Conservation (phyloP, 2,797 vertebrate species). For the Pseudochirops cupreus region DNA sequence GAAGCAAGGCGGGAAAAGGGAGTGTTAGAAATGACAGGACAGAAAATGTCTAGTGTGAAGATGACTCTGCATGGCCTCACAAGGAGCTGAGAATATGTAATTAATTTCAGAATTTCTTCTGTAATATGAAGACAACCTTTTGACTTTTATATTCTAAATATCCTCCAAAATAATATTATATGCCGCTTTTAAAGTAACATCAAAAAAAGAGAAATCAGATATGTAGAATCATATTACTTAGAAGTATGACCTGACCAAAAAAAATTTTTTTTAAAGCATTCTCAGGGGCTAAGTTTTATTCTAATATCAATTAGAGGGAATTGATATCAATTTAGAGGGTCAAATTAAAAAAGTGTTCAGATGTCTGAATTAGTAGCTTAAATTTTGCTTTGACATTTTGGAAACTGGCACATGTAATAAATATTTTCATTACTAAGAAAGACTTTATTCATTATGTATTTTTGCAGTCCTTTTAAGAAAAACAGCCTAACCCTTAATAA, state of each 20-base stretch:
- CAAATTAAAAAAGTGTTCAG: background rate
- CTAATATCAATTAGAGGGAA: no score
- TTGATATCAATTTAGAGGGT: no score
- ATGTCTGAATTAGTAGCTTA: background rate
- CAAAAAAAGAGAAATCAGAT: conserved; percentile 25
- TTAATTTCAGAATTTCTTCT: conserved; percentile 31
- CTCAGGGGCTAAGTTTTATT: background rate
- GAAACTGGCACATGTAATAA: background rate
- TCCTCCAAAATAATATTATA: conserved; percentile 12
- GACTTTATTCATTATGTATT: background rate
- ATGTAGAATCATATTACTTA: background rate
- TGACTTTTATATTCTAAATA: conserved; percentile 35
- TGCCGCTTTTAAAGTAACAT: background rate
- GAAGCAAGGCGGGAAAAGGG: background rate
- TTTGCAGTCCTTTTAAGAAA: background rate
- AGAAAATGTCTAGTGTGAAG: background rate
- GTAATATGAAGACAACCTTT: conserved; percentile 35
- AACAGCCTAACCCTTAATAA: background rate
- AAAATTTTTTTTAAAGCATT: background rate
- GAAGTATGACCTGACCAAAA: background rate
- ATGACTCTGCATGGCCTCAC: no score
- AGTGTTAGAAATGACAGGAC: background rate
- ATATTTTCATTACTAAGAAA: background rate
- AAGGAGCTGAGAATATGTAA: background rate
- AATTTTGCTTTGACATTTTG: background rate